Evolutionary conservation across 2,113 vertebrate genomes (phyloP), one percentile per base, ranked within the genome.

Genomic region (Bujurquina vittata): DNA sequence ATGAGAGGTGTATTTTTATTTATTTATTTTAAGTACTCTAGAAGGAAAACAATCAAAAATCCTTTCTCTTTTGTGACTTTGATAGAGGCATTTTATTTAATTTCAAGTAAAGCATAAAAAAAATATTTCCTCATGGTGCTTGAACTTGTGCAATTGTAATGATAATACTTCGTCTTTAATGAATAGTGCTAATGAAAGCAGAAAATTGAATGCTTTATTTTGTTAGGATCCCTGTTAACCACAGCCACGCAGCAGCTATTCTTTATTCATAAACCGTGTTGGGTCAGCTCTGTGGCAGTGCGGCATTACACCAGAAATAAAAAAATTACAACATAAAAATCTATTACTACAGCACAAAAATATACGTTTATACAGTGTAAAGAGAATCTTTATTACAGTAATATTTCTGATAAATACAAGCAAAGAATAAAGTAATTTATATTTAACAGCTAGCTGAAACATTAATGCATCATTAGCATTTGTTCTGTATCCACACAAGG

Each of bases 151-250:
- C 12, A 46, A 2, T 46, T 46, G 14, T 46, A 67, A 26, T 67
- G 49, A 67, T 43, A 49, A 1, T 18, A 46, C 4, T 0, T 67
- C 1, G 31, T 69, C 65, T 52, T 69, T 8, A 26, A 69, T 69
- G 43, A 69, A 0, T 2, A 31, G 49, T 23, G 0, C 65, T 12
- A 49, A 31, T 69, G 0, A 12, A 69, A 52, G 49, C 65, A 69
- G 65, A 7, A 20, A 0, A 0, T 52, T 15, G 40, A 20, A 29
- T 0, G 22, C 18, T 20, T 0, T 23, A 29, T 43, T 46, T 46
- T 67, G 9, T 46, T 18, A 3, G 59, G 26, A 31, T 59, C 7
- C 26, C 26, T 54, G 18, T 8, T 54, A 7, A 7, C 18, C 6
- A 8, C 18, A 54, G 18, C 17, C 17, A 54, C 3, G 17, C 49